Evolutionary conservation across 2,113 vertebrate genomes (phyloP), one percentile per base, ranked within the genome.

Genomic region (Andinoacara biseriatus): DNA sequence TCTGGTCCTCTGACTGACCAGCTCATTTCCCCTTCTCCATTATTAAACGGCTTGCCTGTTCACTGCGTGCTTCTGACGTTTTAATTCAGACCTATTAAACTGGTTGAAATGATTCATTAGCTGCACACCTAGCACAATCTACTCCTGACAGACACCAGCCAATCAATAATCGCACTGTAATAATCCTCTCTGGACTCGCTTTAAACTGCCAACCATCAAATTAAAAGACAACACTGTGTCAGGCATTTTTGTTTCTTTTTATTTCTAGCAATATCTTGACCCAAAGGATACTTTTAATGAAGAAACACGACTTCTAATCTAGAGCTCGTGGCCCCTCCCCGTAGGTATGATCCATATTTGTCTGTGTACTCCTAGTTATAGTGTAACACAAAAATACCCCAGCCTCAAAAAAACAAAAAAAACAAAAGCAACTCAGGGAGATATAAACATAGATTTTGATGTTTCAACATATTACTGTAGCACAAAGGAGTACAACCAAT

Each of bases 271-370:
- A 67, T 14, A 22, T n/a, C 5, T 10, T 63, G 52, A 80, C 38
- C 14, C 13, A n/a, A 81, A 60, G 57, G 40, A 80, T 74, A 40
- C 76, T 84, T 84, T 24, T 74, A 65, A 84, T 88, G 78, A 81
- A 80, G 82, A 88, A 33, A 74, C 82, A 88, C 74, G 0, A 80
- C 58, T 78, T 77, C 76, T 74, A 56, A 76, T 84, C 40, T 24
- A 3, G 5, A 65, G 69, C 43, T 56, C 22, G 20, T 7, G 35
- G 52, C 15, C 40, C 40, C 5, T 46, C 52, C 52, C 75, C 2
- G 58, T 56, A 67, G 15, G 29, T 38, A 8, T 60, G 72, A 84
- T 86, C 54, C 8, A 80, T 61, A 90, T 67, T 26, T 67, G 63
- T 67, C 38, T 46, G n/a, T 0, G 63, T 7, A 43, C n/a, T 65